phyloP scores from a whole-genome alignment of 2,797 vertebrate genomes.

The Gadopsis marmoratus region DNA sequence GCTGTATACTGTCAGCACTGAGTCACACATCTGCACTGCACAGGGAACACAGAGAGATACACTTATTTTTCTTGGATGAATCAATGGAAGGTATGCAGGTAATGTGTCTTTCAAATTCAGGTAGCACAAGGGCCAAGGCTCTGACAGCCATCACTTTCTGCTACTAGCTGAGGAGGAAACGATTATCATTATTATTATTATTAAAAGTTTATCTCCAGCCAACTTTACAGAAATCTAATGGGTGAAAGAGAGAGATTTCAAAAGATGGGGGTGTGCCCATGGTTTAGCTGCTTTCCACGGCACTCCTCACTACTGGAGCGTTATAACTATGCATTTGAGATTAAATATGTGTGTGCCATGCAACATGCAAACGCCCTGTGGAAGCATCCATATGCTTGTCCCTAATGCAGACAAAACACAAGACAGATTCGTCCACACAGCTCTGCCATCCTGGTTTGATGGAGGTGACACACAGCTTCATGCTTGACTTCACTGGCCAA shows the following conservation, averaged over 20 bases:
- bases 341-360: neutral
- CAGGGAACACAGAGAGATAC: constrained; percentile 13
- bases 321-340: neutral
- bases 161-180: constrained; percentile 17
- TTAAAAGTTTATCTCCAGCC: constrained; percentile 17
- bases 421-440: constrained; percentile 1
- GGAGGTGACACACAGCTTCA: constrained; percentile 36
- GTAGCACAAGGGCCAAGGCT: constrained; percentile 45
- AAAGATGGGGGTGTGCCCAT: neutral
- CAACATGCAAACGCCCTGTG: neutral
- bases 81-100: constrained; percentile 26
- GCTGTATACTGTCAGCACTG: neutral
- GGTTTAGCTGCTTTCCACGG: neutral
- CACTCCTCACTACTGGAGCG: neutral
- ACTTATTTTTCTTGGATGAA: constrained; percentile 21
- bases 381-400: neutral
- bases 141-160: constrained; percentile 32
- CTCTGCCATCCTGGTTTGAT: constrained; percentile 18
- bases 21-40: constrained; percentile 11
- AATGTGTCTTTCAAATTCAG: constrained; percentile 16
- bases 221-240: constrained; percentile 11
- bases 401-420: neutral
- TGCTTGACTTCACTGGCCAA: constrained; percentile 48
- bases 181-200: neutral
- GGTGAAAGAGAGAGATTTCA: neutral